Base-by-base conservation (phyloP, 2,797 vertebrate species). In the Buceros bicornis region DNA sequence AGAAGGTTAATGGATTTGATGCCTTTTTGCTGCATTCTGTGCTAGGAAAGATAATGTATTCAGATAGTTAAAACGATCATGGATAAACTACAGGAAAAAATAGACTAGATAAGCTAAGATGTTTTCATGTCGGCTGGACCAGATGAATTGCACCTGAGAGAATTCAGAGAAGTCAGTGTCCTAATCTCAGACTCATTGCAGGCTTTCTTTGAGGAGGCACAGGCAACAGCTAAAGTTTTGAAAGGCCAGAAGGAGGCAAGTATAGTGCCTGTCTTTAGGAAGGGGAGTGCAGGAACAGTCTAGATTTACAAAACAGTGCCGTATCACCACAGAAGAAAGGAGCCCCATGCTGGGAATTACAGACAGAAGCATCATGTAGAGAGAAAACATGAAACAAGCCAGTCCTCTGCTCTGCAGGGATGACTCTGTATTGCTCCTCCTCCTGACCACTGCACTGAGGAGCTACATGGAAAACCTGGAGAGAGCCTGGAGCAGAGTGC, bases 121-220 rank as follows among this genome's bases (percentile, higher is more conserved):
- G 54, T 94, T 78, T 94, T 65, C 69, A 47, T 82, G 93, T 90
- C 96, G 92, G 43, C 54, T 84, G 62, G 45, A 47, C 47, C 80
- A 94, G 91, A 97, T 83, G 77, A 95, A 95, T 66, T 87, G 83
- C 45, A 96, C 93, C 82, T 90, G 85, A 88, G 90, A 96, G 95
- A 91, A 95, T 93, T 84, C 17, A 76, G 73, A 84, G 74, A 79
- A 82, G 47, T 31, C 73, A 76, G 54, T 31, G 65, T 89, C 87
- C 80, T 91, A 79, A 95, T 93, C 88, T 88, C 82, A 83, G 65
- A 79, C 21, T 31, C 35, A 82, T 88, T 76, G 81, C 47, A 90
- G 80, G 77, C 77, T 94, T 95, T 78, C 42, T 81, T 88, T 88
- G 79, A 88, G 87, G 70, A 93, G 37, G 50, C n/a, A 47, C 80